Conservation (phyloP, 1,140 invertebrate species). For the Macrobrachium nipponense region DNA sequence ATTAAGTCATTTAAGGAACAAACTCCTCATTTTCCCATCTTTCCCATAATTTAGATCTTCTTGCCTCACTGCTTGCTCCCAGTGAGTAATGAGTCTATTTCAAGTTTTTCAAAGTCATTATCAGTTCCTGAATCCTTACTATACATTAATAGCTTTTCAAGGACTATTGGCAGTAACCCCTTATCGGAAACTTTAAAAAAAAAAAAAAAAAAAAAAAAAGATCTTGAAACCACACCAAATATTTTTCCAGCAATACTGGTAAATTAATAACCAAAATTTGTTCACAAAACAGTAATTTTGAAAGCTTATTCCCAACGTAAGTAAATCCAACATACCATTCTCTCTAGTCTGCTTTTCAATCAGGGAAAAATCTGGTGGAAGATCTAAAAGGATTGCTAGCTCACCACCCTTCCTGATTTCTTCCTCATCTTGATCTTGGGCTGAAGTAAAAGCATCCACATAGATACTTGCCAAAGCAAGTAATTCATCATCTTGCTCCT, state of each 20-base stretch:
- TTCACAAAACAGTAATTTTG: neutral
- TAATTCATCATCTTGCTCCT: conserved; percentile 52
- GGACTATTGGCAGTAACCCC: too few species aligned
- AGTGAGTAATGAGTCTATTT: neutral
- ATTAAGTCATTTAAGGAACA: too few species aligned
- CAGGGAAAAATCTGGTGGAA: conserved; percentile 34
- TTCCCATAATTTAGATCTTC: too few species aligned
- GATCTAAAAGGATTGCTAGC: conserved; percentile 35
- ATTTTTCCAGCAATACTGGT: neutral
- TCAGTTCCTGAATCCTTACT: too few species aligned
- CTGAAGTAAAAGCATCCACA: conserved; percentile 36
- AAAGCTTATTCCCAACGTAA: neutral
- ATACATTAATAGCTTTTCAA: too few species aligned
- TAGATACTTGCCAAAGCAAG: conserved; percentile 50
- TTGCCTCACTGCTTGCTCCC: too few species aligned
- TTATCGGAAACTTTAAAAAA: too few species aligned
- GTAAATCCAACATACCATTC: conserved; percentile 19
- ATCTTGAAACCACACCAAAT: too few species aligned
- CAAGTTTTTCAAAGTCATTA: neutral
- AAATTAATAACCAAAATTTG: neutral
- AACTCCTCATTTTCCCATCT: too few species aligned
- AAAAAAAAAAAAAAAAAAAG: too few species aligned
- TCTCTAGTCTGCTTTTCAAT: conserved; percentile 9
- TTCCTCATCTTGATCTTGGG: conserved; percentile 23
- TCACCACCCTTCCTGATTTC: conserved; percentile 21